These are phyloP conservation scores for Lutjanus erythropterus DNA, from an alignment of 2,113 vertebrate species.

Conservation along the genomic window DNA sequence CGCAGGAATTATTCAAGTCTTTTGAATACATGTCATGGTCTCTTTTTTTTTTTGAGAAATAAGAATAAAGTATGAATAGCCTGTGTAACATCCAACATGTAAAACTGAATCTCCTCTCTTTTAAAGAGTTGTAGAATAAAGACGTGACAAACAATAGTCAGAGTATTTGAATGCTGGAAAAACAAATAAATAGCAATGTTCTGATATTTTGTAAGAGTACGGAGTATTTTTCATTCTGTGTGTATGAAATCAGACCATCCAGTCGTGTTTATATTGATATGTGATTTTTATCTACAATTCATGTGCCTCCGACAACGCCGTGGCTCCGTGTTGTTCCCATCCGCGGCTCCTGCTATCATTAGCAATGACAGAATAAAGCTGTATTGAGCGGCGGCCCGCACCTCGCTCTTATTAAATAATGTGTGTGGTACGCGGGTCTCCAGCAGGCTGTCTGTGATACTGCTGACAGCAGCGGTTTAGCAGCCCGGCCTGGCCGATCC, in stretches of 20 bases:
- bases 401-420: conserved; percentile 51
- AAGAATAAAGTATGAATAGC: neutral
- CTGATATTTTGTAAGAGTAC: conserved; percentile 7
- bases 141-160: neutral
- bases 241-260: conserved; percentile 33
- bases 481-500: conserved; percentile 5
- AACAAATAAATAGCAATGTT: neutral
- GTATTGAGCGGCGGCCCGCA: conserved; percentile 55
- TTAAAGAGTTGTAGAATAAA: conserved; percentile 8
- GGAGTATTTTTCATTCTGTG: conserved; percentile 19
- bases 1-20: too few species aligned
- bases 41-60: too few species aligned
- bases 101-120: neutral
- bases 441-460: conserved; percentile 29
- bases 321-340: conserved; percentile 31
- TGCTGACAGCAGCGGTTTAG: conserved; percentile 61
- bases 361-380: conserved; percentile 58
- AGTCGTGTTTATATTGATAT: conserved; percentile 39
- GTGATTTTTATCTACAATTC: conserved; percentile 47
- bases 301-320: conserved; percentile 31
- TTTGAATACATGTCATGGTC: too few species aligned
- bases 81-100: neutral
- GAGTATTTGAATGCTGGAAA: neutral
- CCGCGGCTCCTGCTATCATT: conserved; percentile 44
- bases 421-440: neutral